Percentiles rank a stretch among this genome's conserved stretches.
Evolutionary conservation across 2,797 vertebrate species (phyloP).

Genomic region (Prunella strophiata): DNA sequence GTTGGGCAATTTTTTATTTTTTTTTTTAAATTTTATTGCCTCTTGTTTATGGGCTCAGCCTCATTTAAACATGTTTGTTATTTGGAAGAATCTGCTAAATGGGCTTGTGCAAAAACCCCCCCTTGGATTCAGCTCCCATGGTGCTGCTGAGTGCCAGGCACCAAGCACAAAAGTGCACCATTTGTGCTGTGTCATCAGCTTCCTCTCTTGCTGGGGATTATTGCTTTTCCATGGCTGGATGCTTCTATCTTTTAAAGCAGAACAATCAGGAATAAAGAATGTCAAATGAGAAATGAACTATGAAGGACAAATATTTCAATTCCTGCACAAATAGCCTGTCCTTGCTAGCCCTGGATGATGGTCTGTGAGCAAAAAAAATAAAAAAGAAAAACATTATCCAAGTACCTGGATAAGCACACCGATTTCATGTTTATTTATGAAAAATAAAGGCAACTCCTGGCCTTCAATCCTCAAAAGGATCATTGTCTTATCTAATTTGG

Average conservation of each 20-base stretch:
- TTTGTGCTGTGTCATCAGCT: slow-evolving; percentile 65
- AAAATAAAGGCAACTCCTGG: slow-evolving; percentile 15
- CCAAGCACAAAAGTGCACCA: neutral
- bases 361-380: neutral
- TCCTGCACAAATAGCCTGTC: slow-evolving; percentile 42
- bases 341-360: slow-evolving; percentile 11
- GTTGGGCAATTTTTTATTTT: neutral
- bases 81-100: neutral
- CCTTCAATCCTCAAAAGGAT: slow-evolving; percentile 4
- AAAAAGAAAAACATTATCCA: neutral
- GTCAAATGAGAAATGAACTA: slow-evolving; percentile 64
- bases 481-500: slow-evolving; percentile 49
- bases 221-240: slow-evolving; percentile 64
- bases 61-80: neutral
- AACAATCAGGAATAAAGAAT: slow-evolving; percentile 59
- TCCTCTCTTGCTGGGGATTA: slow-evolving; percentile 37
- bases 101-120: neutral
- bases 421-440: slow-evolving; percentile 34
- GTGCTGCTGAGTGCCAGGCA: neutral
- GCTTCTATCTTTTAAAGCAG: slow-evolving; percentile 60
- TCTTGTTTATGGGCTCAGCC: neutral
- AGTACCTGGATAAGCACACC: neutral
- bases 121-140: neutral
- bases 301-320: slow-evolving; percentile 69
- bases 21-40: neutral